phyloP scores from a whole-genome alignment of 1,140 invertebrate species.

The Drosophila sulfurigaster region DNA sequence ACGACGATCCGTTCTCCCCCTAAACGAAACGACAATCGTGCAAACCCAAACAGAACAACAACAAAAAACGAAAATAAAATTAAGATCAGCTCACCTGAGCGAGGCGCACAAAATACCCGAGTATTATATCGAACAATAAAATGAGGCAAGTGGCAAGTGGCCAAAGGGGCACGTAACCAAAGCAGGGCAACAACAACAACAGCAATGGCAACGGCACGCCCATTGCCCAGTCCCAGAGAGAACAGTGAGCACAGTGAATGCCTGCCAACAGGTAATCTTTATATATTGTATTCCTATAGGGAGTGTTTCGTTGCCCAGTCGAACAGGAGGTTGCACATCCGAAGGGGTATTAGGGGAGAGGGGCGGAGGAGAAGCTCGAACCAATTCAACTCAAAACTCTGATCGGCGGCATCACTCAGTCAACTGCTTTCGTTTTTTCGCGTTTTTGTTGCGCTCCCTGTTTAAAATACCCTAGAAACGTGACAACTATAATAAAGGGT shows the following conservation, averaged over 20 bases:
- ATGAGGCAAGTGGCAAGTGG: slow-evolving; percentile 45
- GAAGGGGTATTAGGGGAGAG: slow-evolving; percentile 27
- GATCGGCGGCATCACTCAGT: slow-evolving; percentile 31
- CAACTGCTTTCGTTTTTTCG: slow-evolving; percentile 60
- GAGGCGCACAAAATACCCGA: background rate
- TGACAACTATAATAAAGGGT: background rate
- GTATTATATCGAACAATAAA: slow-evolving; percentile 15
- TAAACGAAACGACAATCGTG: slow-evolving; percentile 34
- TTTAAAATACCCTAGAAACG: background rate
- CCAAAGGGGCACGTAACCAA: slow-evolving; percentile 24
- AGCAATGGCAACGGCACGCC: slow-evolving; percentile 46
- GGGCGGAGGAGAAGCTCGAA: background rate
- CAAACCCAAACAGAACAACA: slow-evolving; percentile 7
- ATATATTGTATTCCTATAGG: slow-evolving; percentile 38
- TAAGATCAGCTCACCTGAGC: slow-evolving; percentile 53
- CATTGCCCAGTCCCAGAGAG: slow-evolving; percentile 32
- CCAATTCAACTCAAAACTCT: slow-evolving; percentile 24
- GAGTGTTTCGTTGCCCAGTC: background rate
- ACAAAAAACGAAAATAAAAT: slow-evolving; percentile 23
- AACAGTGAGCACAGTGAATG: slow-evolving; percentile 43
- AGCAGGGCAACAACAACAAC: slow-evolving; percentile 19
- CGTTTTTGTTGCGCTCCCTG: slow-evolving; percentile 18
- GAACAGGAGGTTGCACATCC: background rate
- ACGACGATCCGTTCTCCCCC: slow-evolving; percentile 33
- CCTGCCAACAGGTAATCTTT: slow-evolving; percentile 56